Conservation (phyloP, 2,797 vertebrate species). For the Sebastes jordani region DNA sequence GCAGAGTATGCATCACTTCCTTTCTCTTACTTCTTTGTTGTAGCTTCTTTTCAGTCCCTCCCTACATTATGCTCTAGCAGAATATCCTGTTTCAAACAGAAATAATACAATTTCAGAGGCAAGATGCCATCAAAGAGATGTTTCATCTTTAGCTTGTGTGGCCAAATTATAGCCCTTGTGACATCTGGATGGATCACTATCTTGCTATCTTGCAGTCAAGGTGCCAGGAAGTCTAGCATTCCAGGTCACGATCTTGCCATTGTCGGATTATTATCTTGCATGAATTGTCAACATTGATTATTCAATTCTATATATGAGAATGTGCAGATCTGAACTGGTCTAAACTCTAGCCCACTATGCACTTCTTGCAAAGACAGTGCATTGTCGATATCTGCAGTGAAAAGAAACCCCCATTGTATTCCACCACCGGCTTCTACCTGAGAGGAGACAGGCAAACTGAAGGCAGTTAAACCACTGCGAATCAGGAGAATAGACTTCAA, state of each 20-base stretch:
- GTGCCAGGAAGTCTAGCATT: not conserved
- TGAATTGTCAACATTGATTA: not conserved
- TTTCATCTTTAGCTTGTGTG: not conserved
- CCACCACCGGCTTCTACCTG: not conserved
- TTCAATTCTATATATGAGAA: not conserved
- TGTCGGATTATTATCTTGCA: not conserved
- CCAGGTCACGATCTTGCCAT: not conserved
- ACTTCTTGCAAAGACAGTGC: not conserved
- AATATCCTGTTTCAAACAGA: not conserved
- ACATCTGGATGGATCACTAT: not conserved
- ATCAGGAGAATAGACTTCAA: conserved; percentile 66
- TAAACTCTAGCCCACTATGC: not conserved
- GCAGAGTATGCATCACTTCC: not conserved
- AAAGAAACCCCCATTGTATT: not conserved
- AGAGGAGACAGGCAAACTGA: conserved; percentile 1
- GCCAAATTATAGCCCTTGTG: not conserved
- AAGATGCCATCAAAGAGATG: not conserved
- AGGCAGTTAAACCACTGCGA: conserved; percentile 44
- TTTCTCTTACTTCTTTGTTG: not conserved
- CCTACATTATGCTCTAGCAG: not conserved
- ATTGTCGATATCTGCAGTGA: not conserved
- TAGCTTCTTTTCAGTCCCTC: not conserved
- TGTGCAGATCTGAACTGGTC: not conserved
- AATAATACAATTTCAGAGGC: not conserved
- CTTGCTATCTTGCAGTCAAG: not conserved